phyloP scores from a whole-genome alignment of 1,140 invertebrate species.

The Drosophila neocordata region DNA sequence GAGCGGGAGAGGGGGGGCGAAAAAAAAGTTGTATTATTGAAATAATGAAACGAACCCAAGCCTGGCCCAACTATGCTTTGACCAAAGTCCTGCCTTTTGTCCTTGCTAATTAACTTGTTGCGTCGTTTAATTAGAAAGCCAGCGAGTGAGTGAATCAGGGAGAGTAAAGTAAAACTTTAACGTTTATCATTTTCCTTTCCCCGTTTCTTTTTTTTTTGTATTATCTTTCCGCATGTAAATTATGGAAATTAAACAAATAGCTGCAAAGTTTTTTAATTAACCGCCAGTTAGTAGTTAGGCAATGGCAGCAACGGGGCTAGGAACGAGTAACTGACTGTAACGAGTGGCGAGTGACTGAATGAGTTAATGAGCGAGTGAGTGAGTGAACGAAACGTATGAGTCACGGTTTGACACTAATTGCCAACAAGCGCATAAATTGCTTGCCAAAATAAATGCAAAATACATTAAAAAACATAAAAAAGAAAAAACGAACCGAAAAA shows the following conservation, averaged over 20 bases:
- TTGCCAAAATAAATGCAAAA: slow-evolving; percentile 61
- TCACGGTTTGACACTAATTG: slow-evolving; percentile 55
- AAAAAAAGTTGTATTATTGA: slow-evolving; percentile 62
- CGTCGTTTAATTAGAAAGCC: slow-evolving; percentile 68
- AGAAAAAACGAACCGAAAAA: too few relatives aligned
- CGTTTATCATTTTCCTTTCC: slow-evolving; percentile 43
- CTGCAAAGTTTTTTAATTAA: slow-evolving; percentile 77
- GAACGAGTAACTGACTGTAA: background rate
- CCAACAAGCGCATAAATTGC: slow-evolving; percentile 45
- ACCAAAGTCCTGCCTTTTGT: slow-evolving; percentile 65
- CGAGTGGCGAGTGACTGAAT: slow-evolving; percentile 5
- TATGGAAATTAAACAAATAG: slow-evolving; percentile 76
- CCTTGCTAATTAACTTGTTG: slow-evolving; percentile 77
- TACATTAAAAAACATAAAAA: too few relatives aligned
- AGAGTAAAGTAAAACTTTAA: slow-evolving; percentile 36
- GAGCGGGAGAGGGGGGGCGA: background rate
- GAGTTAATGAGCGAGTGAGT: background rate
- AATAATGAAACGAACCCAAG: slow-evolving; percentile 52
- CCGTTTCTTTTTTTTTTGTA: slow-evolving; percentile 18
- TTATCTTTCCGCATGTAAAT: slow-evolving; percentile 54
- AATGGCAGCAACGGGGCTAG: background rate
- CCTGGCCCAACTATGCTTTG: slow-evolving; percentile 63
- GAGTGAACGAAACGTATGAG: slow-evolving; percentile 2
- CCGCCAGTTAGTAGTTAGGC: slow-evolving; percentile 44
- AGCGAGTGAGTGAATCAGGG: slow-evolving; percentile 15